Evolutionary conservation across 2,797 vertebrate species (phyloP).

Genomic region (Chromis chromis): DNA sequence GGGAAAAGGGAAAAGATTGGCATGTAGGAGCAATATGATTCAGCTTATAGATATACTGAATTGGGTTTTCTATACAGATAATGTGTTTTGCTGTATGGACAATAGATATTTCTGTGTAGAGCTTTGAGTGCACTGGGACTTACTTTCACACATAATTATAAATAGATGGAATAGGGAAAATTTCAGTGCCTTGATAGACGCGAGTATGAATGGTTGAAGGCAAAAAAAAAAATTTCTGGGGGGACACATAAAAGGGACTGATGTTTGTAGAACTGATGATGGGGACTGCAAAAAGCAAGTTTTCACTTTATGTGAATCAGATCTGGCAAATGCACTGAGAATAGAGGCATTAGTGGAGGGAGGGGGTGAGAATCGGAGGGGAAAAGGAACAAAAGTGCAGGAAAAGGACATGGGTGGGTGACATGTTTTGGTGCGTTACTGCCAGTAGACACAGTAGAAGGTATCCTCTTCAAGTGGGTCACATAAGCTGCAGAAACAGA

Average conservation of each 20-base stretch:
- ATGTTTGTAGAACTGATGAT: neutral
- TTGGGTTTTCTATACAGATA: conserved; percentile 7
- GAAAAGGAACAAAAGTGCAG: conserved; percentile 16
- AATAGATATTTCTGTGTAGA: conserved; percentile 3
- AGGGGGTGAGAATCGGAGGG: conserved; percentile 2
- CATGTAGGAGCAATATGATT: conserved; percentile 18
- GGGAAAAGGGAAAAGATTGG: conserved; percentile 15
- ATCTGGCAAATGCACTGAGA: conserved; percentile 15
- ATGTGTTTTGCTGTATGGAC: neutral
- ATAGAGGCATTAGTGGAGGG: conserved; percentile 12
- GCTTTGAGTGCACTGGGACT: neutral
- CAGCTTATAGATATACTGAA: conserved; percentile 14
- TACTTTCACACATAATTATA: neutral
- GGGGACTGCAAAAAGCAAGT: conserved; percentile 3
- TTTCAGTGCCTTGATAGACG: neutral
- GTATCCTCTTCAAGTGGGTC: conserved; percentile 56
- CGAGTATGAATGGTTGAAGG: neutral
- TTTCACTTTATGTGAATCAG: conserved; percentile 19
- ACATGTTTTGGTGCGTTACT: conserved; percentile 47
- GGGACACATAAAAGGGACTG: neutral
- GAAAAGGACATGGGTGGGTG: conserved; percentile 3
- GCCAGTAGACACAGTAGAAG: conserved; percentile 26
- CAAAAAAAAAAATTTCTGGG: neutral
- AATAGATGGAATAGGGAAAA: conserved; percentile 3
- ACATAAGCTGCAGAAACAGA: conserved; percentile 55